Base-by-base conservation (phyloP, 1,140 invertebrate genomes). In the Drosophila lini region DNA sequence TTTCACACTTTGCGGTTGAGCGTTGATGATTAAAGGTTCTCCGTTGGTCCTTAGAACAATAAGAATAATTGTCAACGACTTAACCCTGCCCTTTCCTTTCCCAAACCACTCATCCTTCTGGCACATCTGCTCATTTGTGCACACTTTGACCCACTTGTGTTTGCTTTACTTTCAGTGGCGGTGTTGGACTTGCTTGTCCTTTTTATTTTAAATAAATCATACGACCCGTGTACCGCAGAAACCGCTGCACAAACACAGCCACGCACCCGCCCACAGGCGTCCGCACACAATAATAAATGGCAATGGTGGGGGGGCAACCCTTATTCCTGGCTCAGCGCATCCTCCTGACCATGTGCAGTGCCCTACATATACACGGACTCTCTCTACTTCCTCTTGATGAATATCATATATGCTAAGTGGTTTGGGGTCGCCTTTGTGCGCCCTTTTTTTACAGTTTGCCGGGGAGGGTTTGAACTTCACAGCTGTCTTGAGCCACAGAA, bases 121-220 rank as follows among this genome's bases (percentile, higher is more conserved):
- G 22, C 56, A 60, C 58, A 74, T 58, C 52, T 63, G 44, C 74
- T 78, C 44, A 69, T 59, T 77, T 78, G 59, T 44, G 16, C 63
- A 68, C 55, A 73, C 58, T 82, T 64, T 86, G 84, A 86, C 83
- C 83, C 78, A 82, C 58, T 80, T 86, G 22, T 38, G 25, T 40
- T 70, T 50, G 36, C 41, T 78, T 74, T 44, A 71, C 68, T 58
- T 55, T 45, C 34, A 56, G 50, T 22, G n/a, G 52, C 65, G 41
- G 28, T 48, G 68, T 47, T 34, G 48, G 41, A 11, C 10, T 40
- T 52, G 34, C 16, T 41, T 52, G 62, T 78, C 65, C 64, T 67
- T 79, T 83, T 64, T 79, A 68, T 48, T 81, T 74, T 85, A 78
- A 82, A 86, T 83, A 86, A 86, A 88, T 86, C 83, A 86, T 86